Conservation (phyloP, 2,797 vertebrate genomes). For the Gouania willdenowi region DNA sequence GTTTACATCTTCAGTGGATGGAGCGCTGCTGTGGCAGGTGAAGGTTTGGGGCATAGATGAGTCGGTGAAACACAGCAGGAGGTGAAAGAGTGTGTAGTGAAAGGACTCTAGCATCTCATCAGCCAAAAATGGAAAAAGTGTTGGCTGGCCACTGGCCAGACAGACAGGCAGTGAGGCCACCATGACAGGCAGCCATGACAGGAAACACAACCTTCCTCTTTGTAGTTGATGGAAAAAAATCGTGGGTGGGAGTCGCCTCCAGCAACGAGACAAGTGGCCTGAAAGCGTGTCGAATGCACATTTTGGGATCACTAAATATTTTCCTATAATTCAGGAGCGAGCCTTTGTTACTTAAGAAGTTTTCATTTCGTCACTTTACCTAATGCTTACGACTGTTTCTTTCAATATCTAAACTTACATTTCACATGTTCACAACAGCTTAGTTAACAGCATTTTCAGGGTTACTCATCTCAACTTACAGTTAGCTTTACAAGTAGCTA, state of each 20-base stretch:
- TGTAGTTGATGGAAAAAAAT: conserved; percentile 33
- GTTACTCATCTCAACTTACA: no score
- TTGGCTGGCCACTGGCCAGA: conserved; percentile 38
- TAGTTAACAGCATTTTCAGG: no score
- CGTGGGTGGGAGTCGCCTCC: conserved; percentile 13
- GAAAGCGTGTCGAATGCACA: conserved; percentile 18
- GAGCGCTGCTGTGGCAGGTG: conserved; percentile 28
- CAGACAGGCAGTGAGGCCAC: conserved; percentile 14
- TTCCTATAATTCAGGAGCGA: no score
- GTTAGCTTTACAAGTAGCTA: no score
- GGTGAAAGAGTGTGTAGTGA: conserved; percentile 52
- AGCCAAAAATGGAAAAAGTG: conserved; percentile 75
- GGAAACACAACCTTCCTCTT: conserved; percentile 46
- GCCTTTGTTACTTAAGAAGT: no score
- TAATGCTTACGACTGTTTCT: no score
- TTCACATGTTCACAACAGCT: no score
- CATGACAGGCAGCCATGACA: conserved; percentile 39
- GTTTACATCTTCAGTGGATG: conserved; percentile 72
- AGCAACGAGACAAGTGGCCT: conserved; percentile 26
- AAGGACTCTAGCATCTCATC: conserved; percentile 67
- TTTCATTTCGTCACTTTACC: no score
- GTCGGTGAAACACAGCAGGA: conserved; percentile 30
- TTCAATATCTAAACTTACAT: no score
- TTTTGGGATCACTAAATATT: no score
- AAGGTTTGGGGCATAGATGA: conserved; percentile 6